Evolutionary conservation across 2,113 vertebrate genomes (phyloP).

Genomic region (Bufo bufo): DNA sequence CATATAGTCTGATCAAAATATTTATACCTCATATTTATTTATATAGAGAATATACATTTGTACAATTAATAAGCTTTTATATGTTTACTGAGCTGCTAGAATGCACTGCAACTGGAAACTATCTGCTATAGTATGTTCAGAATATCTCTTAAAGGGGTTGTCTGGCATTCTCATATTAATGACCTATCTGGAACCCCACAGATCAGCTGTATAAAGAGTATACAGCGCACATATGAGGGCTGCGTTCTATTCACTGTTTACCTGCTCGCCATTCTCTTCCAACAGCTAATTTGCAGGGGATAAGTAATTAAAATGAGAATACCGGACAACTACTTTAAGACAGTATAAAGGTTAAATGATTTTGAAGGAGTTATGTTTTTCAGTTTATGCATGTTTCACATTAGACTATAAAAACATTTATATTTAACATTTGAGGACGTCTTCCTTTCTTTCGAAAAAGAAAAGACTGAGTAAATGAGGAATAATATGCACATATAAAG

Average conservation of each 20-base stretch:
- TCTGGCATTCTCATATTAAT: too few relatives aligned
- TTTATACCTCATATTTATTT: too few relatives aligned
- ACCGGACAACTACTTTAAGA: not conserved
- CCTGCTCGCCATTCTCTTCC: too few relatives aligned
- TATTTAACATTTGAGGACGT: constrained; percentile 17
- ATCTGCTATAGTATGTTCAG: not conserved
- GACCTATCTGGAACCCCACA: too few relatives aligned
- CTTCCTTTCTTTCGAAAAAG: not conserved
- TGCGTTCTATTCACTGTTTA: too few relatives aligned
- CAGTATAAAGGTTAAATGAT: constrained; percentile 14
- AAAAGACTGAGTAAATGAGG: constrained; percentile 57
- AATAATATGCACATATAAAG: constrained; percentile 58
- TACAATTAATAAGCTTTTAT: too few relatives aligned
- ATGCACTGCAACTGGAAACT: not conserved
- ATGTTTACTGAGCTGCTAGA: not conserved
- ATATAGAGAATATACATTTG: too few relatives aligned
- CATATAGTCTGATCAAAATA: too few relatives aligned
- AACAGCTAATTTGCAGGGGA: too few relatives aligned
- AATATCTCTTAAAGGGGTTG: not conserved
- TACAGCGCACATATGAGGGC: too few relatives aligned
- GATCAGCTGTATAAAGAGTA: too few relatives aligned
- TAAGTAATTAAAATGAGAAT: too few relatives aligned
- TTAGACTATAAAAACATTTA: not conserved
- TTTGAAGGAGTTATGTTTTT: not conserved
- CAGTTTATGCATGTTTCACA: constrained; percentile 10